A percentile compares a stretch with the other conserved stretches of the same genome.
Evolutionary conservation across 2,113 vertebrate genomes (phyloP).

Genomic region (Danionella cerebrum): DNA sequence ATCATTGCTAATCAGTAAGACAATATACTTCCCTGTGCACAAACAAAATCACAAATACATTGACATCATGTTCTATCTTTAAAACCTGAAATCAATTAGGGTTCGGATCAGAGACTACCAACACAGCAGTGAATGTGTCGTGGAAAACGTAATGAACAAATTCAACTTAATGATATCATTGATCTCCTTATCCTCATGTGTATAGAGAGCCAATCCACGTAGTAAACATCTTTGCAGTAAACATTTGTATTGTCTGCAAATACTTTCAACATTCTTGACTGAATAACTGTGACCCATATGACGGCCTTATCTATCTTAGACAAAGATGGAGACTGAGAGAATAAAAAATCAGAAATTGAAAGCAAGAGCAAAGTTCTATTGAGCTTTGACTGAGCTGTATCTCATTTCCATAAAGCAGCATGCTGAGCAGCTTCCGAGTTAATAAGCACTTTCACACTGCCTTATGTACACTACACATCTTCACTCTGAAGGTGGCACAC

Average conservation of each 20-base stretch:
- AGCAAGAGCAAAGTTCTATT: background rate
- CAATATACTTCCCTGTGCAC: too few species aligned
- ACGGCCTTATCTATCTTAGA: constrained; percentile 47
- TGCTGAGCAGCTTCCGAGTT: background rate
- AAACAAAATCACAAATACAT: too few species aligned
- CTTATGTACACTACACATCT: background rate
- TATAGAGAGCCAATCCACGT: background rate
- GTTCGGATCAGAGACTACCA: too few species aligned
- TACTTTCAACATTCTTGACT: constrained; percentile 47
- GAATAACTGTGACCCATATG: constrained; percentile 49
- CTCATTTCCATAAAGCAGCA: background rate
- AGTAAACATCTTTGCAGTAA: constrained; percentile 13
- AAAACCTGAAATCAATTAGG: too few species aligned
- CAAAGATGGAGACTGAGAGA: background rate
- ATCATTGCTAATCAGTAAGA: too few species aligned
- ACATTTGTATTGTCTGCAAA: constrained; percentile 45
- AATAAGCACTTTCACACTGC: background rate
- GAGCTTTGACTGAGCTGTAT: background rate
- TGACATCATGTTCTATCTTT: too few species aligned
- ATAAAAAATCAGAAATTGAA: constrained; percentile 4
- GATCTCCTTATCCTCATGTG: too few species aligned
- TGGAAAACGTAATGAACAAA: too few species aligned
- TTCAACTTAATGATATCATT: too few species aligned
- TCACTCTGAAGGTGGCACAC: background rate
- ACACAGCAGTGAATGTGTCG: too few species aligned